Evolutionary conservation across 2,113 vertebrate genomes (phyloP).

Genomic region (Cryptotis parvus): DNA sequence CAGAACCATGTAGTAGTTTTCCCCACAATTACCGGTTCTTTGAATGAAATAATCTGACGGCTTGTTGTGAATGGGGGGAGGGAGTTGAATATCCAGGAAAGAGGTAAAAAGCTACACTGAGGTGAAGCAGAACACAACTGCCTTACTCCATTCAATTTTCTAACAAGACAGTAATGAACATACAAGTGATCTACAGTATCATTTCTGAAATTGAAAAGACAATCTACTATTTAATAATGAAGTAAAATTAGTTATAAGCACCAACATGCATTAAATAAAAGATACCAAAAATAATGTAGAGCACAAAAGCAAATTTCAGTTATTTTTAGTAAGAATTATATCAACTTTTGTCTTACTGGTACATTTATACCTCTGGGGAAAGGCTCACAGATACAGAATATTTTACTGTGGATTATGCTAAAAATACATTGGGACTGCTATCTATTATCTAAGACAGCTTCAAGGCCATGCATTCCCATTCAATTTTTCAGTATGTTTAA

Average conservation of each 20-base stretch:
- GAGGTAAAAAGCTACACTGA: not conserved
- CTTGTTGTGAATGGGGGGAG: not conserved
- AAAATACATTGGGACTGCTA: not conserved
- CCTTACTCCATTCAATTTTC: not conserved
- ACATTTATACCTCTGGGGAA: slow-evolving; percentile 9
- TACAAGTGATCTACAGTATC: not conserved
- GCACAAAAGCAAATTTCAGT: not conserved
- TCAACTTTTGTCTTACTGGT: slow-evolving; percentile 20
- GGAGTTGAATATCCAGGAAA: not conserved
- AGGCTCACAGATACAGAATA: not conserved
- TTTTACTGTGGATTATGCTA: not conserved
- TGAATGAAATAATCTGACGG: not conserved
- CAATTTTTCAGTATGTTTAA: not conserved
- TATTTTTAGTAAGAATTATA: not conserved
- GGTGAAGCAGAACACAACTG: not conserved
- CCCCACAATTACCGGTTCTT: not conserved
- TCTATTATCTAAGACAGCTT: not conserved
- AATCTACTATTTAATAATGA: not conserved
- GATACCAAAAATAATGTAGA: not conserved
- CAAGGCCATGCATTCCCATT: slow-evolving; percentile 14
- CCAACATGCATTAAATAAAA: slow-evolving; percentile 1
- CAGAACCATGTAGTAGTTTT: not conserved
- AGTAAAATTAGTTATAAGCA: slow-evolving; percentile 3
- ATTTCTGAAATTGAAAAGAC: not conserved
- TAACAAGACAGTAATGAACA: not conserved